Evolutionary conservation across 2,113 vertebrate species (phyloP).

Genomic region (Myanophis thanlyinensis): DNA sequence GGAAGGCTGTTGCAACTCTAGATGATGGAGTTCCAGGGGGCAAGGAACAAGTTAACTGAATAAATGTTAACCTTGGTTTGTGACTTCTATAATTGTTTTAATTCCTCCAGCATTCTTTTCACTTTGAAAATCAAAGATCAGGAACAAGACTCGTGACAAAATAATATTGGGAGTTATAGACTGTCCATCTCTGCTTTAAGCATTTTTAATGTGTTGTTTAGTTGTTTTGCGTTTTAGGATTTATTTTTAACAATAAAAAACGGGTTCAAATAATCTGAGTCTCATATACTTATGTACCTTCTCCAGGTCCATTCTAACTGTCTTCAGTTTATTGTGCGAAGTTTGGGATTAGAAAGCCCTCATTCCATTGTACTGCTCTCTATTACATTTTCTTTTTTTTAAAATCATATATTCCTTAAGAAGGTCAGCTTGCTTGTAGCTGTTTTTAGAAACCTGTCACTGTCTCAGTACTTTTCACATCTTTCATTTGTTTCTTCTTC

Average conservation of each 20-base stretch:
- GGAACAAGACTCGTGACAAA: neutral
- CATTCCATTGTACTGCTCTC: neutral
- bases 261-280: neutral
- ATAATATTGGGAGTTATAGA: neutral
- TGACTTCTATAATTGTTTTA: neutral
- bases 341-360: conserved; percentile 30
- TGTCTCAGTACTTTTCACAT: neutral
- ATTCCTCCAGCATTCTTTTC: neutral
- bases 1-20: too few relatives aligned
- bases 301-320: conserved; percentile 15
- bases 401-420: neutral
- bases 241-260: neutral
- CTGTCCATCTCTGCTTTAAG: neutral
- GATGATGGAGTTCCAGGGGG: neutral
- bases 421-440: neutral
- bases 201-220: neutral
- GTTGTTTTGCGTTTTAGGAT: neutral
- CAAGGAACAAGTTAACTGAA: neutral
- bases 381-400: conserved; percentile 8
- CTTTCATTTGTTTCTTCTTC: neutral
- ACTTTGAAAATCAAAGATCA: conserved; percentile 1
- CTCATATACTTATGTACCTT: neutral
- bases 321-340: conserved; percentile 30
- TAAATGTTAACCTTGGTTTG: neutral
- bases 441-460: neutral